Percentiles rank a stretch among this genome's conserved stretches.
These are phyloP conservation scores for Merodon equestris DNA, from an alignment of 2,888 invertebrate species.

Conservation along the genomic window DNA sequence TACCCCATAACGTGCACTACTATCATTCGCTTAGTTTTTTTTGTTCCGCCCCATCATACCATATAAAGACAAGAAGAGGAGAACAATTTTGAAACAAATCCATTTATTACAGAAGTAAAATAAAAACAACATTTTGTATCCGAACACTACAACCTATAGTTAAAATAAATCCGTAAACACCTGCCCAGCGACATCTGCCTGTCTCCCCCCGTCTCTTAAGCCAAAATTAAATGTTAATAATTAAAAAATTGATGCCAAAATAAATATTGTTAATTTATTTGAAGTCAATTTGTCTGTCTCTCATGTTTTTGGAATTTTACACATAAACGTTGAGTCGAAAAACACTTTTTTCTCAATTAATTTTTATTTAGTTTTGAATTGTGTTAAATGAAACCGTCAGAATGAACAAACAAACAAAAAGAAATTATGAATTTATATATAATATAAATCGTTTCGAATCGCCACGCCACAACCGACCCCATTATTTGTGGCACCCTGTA, in stretches of 20 bases:
- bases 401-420: conserved; percentile 18
- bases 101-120: conserved; percentile 58
- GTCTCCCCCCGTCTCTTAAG: too few species aligned
- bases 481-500: conserved; percentile 21
- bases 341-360: conserved; percentile 27
- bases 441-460: conserved; percentile 63
- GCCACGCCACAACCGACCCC: conserved; percentile 27
- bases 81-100: conserved; percentile 40
- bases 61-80: too few species aligned
- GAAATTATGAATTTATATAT: conserved; percentile 63
- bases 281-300: neutral
- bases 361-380: conserved; percentile 14
- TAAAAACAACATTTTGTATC: conserved; percentile 50
- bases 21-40: too few species aligned
- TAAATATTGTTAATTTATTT: neutral
- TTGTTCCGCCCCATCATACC: too few species aligned
- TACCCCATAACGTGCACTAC: too few species aligned
- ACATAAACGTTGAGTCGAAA: conserved; percentile 42
- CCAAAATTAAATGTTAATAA: too few species aligned
- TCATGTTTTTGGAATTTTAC: conserved; percentile 18
- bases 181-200: too few species aligned
- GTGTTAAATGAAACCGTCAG: conserved; percentile 34
- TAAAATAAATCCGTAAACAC: conserved; percentile 38
- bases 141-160: conserved; percentile 29
- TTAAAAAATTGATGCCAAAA: too few species aligned